phyloP scores from a whole-genome alignment of 2,113 vertebrate genomes.

The Vombatus ursinus region DNA sequence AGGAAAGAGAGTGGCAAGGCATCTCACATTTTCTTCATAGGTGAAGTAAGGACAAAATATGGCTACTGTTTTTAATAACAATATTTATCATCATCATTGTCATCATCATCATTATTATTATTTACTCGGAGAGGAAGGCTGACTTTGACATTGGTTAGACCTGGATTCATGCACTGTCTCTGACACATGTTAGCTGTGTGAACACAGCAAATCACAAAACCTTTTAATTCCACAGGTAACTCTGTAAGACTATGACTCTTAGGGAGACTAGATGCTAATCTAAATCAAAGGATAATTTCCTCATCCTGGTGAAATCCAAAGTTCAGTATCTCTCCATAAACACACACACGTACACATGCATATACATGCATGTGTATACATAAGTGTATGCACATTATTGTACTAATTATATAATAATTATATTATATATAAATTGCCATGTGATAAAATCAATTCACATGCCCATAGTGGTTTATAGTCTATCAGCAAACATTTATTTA shows the following conservation, averaged over 20 bases:
- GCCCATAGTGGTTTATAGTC: neutral
- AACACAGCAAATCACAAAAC: neutral
- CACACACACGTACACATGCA: neutral
- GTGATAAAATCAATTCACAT: neutral
- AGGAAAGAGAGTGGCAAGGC: neutral
- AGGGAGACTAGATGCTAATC: neutral
- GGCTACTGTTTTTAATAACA: neutral
- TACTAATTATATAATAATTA: neutral
- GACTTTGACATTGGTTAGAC: fast-evolving
- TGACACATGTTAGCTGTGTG: neutral
- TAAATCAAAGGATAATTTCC: neutral
- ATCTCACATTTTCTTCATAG: neutral
- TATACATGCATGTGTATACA: neutral
- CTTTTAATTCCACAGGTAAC: neutral
- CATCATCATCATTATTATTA: too few species aligned
- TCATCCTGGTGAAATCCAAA: neutral
- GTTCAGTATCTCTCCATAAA: neutral
- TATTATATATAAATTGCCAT: neutral
- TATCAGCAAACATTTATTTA: neutral
- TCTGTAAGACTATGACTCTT: neutral
- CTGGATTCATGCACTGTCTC: fast-evolving
- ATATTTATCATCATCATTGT: neutral
- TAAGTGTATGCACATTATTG: neutral
- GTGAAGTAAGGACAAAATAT: neutral
- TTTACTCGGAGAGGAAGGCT: fast-evolving